These are phyloP conservation scores for Patiria pectinifera DNA, from an alignment of 53 echinoderm and acorn worm genomes.

Conservation along the genomic window DNA sequence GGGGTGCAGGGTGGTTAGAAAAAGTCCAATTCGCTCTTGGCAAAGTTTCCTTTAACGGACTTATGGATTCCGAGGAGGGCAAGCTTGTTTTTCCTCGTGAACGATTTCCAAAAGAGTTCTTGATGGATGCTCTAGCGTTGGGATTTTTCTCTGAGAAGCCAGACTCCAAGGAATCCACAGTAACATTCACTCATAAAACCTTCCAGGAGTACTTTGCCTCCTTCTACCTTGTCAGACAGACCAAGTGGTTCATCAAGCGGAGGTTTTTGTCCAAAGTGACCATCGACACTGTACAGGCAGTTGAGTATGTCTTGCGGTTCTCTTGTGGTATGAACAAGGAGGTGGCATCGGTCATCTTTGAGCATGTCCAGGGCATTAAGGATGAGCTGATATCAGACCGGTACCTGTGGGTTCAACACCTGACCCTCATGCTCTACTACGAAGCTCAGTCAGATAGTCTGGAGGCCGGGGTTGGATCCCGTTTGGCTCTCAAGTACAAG, in stretches of 20 bases:
- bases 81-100: background rate
- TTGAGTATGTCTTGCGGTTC: slow-evolving; percentile 24
- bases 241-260: background rate
- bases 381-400: slow-evolving; percentile 6
- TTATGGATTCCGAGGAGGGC: background rate
- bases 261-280: background rate
- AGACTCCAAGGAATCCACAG: background rate
- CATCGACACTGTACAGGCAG: background rate
- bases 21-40: background rate
- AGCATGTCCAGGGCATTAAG: slow-evolving; percentile 5
- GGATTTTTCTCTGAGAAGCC: slow-evolving; percentile 8
- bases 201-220: slow-evolving; percentile 23
- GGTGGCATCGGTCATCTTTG: background rate
- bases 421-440: slow-evolving; percentile 35
- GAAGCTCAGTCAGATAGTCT: slow-evolving; percentile 23
- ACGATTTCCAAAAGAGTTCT: background rate
- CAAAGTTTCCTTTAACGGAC: background rate
- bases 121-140: background rate
- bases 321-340: slow-evolving; percentile 2
- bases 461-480: slow-evolving; percentile 3
- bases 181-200: background rate
- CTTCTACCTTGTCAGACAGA: background rate
- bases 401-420: slow-evolving; percentile 31
- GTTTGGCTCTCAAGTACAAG: slow-evolving; percentile 30
- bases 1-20: background rate